phyloP scores from a whole-genome alignment of 1,140 invertebrate species.

The Drosophila sproati region DNA sequence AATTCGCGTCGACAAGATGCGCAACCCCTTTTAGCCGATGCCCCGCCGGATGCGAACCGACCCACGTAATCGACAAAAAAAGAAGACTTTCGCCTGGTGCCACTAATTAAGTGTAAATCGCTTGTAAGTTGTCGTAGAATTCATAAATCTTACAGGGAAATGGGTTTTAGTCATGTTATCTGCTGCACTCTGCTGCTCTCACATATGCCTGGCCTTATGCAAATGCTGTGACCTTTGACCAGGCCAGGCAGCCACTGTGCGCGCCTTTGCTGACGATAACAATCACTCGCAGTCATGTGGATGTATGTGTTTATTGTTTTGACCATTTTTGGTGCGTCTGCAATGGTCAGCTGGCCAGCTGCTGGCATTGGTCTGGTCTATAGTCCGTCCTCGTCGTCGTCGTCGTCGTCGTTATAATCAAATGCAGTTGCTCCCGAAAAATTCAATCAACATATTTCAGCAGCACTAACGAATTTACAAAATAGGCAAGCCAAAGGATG shows the following conservation, averaged over 20 bases:
- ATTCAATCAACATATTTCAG: conserved; percentile 84
- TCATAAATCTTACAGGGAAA: conserved; percentile 73
- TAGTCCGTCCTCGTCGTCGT: conserved; percentile 5
- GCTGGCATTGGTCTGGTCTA: conserved; percentile 26
- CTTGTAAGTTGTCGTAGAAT: conserved; percentile 72
- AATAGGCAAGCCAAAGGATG: conserved; percentile 84
- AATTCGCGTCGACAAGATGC: conserved; percentile 61
- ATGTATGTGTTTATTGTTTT: conserved; percentile 1
- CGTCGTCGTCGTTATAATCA: conserved; percentile 70
- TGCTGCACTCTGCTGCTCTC: neutral
- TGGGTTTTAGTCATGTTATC: conserved; percentile 6
- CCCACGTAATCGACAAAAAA: conserved; percentile 43
- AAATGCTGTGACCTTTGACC: conserved; percentile 65
- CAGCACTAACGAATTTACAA: conserved; percentile 84
- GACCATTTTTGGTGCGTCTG: conserved; percentile 51
- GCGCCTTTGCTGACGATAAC: conserved; percentile 50
- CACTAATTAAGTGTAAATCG: conserved; percentile 80
- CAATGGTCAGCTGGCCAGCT: conserved; percentile 28
- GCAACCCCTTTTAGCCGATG: neutral
- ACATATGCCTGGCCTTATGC: neutral
- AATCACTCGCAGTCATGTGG: conserved; percentile 44
- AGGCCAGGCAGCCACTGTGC: neutral
- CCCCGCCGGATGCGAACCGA: conserved; percentile 43
- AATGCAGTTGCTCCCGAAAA: conserved; percentile 83
- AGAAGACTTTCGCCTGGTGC: conserved; percentile 67